Conservation (phyloP, 1,140 invertebrate genomes). For the Bradysia coprophila region DNA sequence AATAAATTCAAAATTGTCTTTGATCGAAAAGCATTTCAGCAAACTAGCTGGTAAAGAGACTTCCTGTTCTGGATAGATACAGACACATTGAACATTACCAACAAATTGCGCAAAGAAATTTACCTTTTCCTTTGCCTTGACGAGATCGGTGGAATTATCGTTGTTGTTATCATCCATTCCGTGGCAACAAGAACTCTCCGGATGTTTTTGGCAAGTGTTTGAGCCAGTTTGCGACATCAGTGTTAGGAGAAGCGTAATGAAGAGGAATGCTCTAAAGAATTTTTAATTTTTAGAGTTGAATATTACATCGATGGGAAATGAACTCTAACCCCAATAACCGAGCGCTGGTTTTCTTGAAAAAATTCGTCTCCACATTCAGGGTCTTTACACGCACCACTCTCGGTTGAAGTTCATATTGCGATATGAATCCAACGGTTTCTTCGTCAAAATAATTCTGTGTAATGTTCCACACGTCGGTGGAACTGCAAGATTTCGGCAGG, state of each 20-base stretch:
- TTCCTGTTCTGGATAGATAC: too few species aligned
- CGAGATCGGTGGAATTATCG: not conserved
- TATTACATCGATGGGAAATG: not conserved
- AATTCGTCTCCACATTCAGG: conserved; percentile 11
- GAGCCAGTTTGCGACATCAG: too few species aligned
- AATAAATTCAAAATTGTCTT: conserved; percentile 12
- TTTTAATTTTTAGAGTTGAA: not conserved
- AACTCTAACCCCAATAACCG: conserved; percentile 9
- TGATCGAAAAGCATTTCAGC: conserved; percentile 16
- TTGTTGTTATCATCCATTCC: not conserved
- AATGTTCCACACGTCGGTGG: conserved; percentile 15
- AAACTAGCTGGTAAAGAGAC: too few species aligned
- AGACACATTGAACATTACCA: too few species aligned
- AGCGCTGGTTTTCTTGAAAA: conserved; percentile 13
- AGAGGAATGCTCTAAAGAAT: conserved; percentile 6
- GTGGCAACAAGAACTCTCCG: too few species aligned
- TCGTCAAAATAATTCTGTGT: conserved; percentile 11
- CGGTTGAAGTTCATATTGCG: conserved; percentile 16
- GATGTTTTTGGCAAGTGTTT: not conserved
- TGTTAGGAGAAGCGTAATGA: conserved; percentile 12
- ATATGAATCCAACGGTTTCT: conserved; percentile 10
- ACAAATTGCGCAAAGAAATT: too few species aligned
- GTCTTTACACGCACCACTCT: conserved; percentile 20
- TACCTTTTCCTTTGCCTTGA: too few species aligned
- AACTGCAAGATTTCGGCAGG: conserved; percentile 15